A percentile compares a stretch with the other conserved stretches of the same genome.
Conservation (phyloP, 1,140 invertebrate genomes). For the Sitodiplosis mosellana region DNA sequence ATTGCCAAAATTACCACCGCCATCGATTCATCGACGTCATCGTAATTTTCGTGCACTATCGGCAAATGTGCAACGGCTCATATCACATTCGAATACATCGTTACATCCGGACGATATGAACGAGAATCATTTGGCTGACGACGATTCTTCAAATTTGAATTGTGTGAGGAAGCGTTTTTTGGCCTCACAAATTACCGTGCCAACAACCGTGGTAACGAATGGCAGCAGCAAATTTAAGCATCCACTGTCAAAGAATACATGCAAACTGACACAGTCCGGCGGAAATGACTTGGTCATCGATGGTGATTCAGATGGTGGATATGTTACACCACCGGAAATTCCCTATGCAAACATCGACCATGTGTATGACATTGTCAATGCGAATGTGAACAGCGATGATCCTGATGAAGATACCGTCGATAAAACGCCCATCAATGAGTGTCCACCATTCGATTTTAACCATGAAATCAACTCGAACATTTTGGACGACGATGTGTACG, state of each 20-base stretch:
- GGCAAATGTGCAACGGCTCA: constrained; percentile 22
- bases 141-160: too few relatives aligned
- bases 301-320: constrained; percentile 2
- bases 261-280: constrained; percentile 20
- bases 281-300: constrained; percentile 18
- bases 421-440: too few relatives aligned
- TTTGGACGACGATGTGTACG: too few relatives aligned
- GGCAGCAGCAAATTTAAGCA: constrained; percentile 11
- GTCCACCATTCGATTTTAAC: too few relatives aligned
- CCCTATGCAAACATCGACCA: neutral
- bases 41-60: constrained; percentile 20
- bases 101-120: too few relatives aligned
- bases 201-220: constrained; percentile 4
- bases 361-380: neutral
- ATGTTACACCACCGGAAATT: too few relatives aligned
- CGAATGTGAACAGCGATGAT: neutral
- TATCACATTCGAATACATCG: constrained; percentile 7
- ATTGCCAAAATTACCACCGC: neutral
- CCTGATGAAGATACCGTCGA: neutral
- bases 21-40: constrained; percentile 9
- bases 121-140: too few relatives aligned
- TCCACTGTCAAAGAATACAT: constrained; percentile 20
- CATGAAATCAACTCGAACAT: too few relatives aligned
- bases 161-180: too few relatives aligned
- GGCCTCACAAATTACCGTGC: neutral